phyloP scores from a whole-genome alignment of 2,113 vertebrate species.

The Saguinus imperator region DNA sequence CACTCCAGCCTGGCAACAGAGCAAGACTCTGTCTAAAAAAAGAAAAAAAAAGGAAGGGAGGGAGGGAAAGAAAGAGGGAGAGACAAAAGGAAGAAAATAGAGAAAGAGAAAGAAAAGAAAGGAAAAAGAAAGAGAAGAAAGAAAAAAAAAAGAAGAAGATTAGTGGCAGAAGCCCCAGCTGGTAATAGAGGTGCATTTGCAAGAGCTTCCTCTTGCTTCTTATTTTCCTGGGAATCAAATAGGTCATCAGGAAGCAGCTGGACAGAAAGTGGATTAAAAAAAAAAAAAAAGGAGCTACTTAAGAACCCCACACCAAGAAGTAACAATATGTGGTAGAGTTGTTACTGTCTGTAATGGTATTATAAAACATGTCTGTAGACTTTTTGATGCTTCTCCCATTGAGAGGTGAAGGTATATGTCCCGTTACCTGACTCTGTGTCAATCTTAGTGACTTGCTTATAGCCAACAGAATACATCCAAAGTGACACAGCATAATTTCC shows the following conservation, averaged over 20 bases:
- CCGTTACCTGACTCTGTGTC: not conserved
- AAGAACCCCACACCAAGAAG: not conserved
- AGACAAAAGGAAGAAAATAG: too few relatives aligned
- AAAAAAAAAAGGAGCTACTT: not conserved
- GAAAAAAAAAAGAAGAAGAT: too few relatives aligned
- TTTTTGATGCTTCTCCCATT: not conserved
- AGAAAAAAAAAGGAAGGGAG: too few relatives aligned
- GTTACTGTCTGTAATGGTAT: not conserved
- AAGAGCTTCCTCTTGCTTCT: not conserved
- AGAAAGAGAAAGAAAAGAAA: too few relatives aligned
- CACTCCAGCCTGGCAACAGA: too few relatives aligned
- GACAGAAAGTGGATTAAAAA: not conserved
- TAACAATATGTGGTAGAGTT: not conserved
- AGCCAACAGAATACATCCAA: not conserved
- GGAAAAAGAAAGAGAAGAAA: too few relatives aligned
- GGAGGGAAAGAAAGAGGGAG: too few relatives aligned
- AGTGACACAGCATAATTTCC: not conserved
- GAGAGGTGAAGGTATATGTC: not conserved
- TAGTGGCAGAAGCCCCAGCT: not conserved
- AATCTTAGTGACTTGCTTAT: not conserved
- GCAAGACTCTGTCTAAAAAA: too few relatives aligned
- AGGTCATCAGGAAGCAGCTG: not conserved
- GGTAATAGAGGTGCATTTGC: not conserved
- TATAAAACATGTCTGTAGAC: slow-evolving; percentile 25
- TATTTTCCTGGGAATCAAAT: not conserved